A percentile compares a stretch with the other conserved stretches of the same genome.
These are phyloP conservation scores for Chinchilla lanigera DNA, from an alignment of 2,113 vertebrate species.

Conservation along the genomic window DNA sequence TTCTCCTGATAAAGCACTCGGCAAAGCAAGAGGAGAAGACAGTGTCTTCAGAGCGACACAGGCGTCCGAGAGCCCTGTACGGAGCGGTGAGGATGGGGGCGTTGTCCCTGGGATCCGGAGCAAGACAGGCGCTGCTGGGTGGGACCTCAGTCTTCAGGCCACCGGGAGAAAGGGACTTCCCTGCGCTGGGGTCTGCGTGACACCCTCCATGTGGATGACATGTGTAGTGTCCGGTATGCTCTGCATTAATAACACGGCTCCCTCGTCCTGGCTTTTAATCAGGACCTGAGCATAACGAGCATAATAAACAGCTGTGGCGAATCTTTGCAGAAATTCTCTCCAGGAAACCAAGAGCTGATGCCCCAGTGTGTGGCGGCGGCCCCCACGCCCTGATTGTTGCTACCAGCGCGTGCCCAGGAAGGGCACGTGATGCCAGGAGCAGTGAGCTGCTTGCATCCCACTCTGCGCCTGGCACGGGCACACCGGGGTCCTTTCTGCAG, in stretches of 20 bases:
- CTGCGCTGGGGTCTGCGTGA: fast-evolving
- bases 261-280: not conserved
- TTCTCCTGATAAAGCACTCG: fast-evolving
- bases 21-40: fast-evolving
- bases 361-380: not conserved
- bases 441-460: not conserved
- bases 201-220: fast-evolving
- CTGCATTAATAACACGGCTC: fast-evolving
- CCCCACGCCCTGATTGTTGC: fast-evolving
- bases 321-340: not conserved
- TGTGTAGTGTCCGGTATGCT: too few relatives aligned
- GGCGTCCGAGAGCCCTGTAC: fast-evolving
- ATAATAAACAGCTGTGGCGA: not conserved
- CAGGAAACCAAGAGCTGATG: not conserved
- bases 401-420: not conserved
- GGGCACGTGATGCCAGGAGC: not conserved
- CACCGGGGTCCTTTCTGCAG: not conserved
- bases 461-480: not conserved
- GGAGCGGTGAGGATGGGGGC: fast-evolving
- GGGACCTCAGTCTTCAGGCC: not conserved
- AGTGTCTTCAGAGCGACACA: fast-evolving
- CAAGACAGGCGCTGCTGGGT: fast-evolving
- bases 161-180: fast-evolving
- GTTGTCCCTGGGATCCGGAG: fast-evolving
- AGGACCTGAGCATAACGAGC: not conserved